Base-by-base conservation (phyloP, 2,888 invertebrate genomes). In the Ophion obscuratus region DNA sequence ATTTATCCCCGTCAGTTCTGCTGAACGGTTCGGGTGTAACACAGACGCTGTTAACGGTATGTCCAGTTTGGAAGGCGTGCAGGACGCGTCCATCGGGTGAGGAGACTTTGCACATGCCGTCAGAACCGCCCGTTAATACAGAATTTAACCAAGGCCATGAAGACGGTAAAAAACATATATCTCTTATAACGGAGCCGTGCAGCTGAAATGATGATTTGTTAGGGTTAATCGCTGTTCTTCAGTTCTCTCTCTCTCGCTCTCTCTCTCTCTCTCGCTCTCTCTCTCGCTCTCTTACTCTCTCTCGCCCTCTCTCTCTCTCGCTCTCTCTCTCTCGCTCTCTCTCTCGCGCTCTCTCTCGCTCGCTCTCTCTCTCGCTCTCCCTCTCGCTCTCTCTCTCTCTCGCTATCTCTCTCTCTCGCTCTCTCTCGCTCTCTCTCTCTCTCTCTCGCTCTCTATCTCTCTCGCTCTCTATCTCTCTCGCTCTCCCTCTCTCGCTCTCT, bases 1-100 rank as follows among this genome's bases (percentile, higher is more conserved):
- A 95, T 67, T 94, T 94, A 90, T 94, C 94, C 73, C 93, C 93
- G 44, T 91, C 91, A 75, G 91, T 92, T 81, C 90, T 89, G 73
- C 91, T 93, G 89, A 93, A 95, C 5, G 92, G 92, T 89, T 95
- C 95, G 31, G 95, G 95, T 6, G 95, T 94, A 3, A 94, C 92
- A 82, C 94, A 94, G 27, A 95, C 92, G 9, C 94, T 92, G 88
- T 94, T 95, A 47, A 94, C 91, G 40, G 91, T 89, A 87, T 94
- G 95, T 61, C 94, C 94, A 70, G 94, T 24, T 24, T 24, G 24
- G 24, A 24, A 24, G 24, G 24, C 24, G 24, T 24, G 24, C 24
- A 24, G 24, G 24, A 24, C 24, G 24, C 24, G 24, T 24, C 24
- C 24, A 24, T 24, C 24, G 24, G 1, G 24, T 24, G 24, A 24